Base-by-base conservation (phyloP, 2,113 vertebrate genomes). In the Parus major region DNA sequence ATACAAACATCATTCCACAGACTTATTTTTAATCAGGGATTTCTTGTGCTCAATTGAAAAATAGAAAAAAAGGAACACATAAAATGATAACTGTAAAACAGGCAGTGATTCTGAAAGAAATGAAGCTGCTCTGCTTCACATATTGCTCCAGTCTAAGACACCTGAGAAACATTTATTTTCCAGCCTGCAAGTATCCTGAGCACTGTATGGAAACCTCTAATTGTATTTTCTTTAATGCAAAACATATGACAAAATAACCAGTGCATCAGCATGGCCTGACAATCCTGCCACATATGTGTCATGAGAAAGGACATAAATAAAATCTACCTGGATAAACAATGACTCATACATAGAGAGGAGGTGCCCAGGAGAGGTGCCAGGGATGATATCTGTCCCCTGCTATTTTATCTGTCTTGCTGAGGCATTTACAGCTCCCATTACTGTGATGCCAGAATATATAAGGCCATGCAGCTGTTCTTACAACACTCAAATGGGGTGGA, bases 381-480 rank as follows among this genome's bases (percentile, higher is more conserved):
- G 42, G 69, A 56, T 96, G 81, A 95, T 64, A 33, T 95, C 64
- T 65, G 49, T 63, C 44, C 44, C 49, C 69, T 82, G 86, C 61
- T 86, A 87, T 93, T 95, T 95, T 75, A 93, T 95, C 91, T 83
- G 23, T 31, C 91, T 65, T 66, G 72, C 92, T 86, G 52, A 83
- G 42, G 71, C 68, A 93, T 65, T 90, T 83, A 55, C 47, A 1
- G 77, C 80, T 95, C 83, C 72, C 44, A 91, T 92, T 91, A 86
- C 88, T 49, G 7, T 31, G 36, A 76, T 28, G 17, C 63, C 71
- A 80, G 80, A 66, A 44, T 77, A 77, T 36, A 52, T 59, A 47
- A 80, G 86, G 81, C 39, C 56, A 60, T 44, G 52, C 8, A 2
- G 83, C 86, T 96, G 70, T 83, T 94, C 76, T 92, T 95, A 83